These are phyloP conservation scores for Hippocampus kuda DNA, from an alignment of 2,797 vertebrate species.

Conservation along the genomic window DNA sequence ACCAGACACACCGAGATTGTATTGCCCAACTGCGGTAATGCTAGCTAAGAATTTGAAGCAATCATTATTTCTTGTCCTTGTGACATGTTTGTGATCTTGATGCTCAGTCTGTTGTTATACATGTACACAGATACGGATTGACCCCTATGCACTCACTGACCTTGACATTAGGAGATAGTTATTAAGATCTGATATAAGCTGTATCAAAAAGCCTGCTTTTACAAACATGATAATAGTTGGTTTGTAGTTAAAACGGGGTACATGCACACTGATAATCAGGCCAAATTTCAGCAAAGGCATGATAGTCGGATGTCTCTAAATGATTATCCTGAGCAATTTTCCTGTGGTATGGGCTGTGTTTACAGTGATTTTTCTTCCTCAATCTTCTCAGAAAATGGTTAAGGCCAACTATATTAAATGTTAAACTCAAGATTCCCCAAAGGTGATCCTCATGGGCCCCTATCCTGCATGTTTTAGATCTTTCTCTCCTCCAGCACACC, in stretches of 20 bases:
- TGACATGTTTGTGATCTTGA: not conserved
- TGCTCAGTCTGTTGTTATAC: not conserved
- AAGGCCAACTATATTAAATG: not conserved
- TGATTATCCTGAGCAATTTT: too few species aligned
- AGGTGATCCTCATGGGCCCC: too few species aligned
- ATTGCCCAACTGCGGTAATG: not conserved
- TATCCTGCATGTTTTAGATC: too few species aligned
- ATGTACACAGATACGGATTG: not conserved
- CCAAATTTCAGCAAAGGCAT: too few species aligned
- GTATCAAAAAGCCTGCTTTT: not conserved
- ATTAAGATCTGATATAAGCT: not conserved
- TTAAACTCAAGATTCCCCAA: not conserved
- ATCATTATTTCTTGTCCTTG: not conserved
- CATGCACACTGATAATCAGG: too few species aligned
- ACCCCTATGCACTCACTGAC: not conserved
- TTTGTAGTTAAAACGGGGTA: too few species aligned
- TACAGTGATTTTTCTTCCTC: not conserved
- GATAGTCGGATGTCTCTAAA: too few species aligned
- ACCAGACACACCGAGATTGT: not conserved
- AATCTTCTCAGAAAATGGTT: not conserved
- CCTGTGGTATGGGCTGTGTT: not conserved
- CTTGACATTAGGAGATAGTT: not conserved
- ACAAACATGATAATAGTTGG: not conserved
- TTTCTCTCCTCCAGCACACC: too few species aligned
- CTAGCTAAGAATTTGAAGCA: not conserved